Evolutionary conservation across 2,113 vertebrate species (phyloP).

Genomic region (Phylloscopus trochilus): DNA sequence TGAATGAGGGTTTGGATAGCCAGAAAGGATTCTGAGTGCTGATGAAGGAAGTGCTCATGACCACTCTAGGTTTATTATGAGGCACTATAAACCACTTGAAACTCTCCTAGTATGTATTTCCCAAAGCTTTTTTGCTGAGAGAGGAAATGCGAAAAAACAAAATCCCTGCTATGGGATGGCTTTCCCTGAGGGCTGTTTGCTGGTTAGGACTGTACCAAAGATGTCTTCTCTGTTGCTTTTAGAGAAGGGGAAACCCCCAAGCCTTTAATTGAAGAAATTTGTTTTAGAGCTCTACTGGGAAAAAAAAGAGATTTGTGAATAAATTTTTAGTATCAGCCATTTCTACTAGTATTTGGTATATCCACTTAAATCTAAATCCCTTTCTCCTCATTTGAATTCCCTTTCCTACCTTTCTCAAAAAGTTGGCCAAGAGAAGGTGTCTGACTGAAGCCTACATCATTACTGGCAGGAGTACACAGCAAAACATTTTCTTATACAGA

Average conservation of each 20-base stretch:
- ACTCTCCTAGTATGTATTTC: background rate
- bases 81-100: background rate
- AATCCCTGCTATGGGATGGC: background rate
- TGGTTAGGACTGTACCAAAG: background rate
- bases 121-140: background rate
- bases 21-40: background rate
- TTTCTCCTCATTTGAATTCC: background rate
- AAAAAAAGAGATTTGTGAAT: background rate
- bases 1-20: background rate
- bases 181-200: background rate
- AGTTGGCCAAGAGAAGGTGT: background rate
- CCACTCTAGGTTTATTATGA: background rate
- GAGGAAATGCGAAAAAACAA: background rate
- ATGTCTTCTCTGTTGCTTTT: background rate
- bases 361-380: background rate
- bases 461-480: background rate
- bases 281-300: background rate
- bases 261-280: background rate
- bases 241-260: rapidly evolving
- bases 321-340: background rate
- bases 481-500: background rate
- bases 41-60: background rate
- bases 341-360: background rate
- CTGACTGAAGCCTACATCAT: background rate
- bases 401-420: background rate